phyloP scores from a whole-genome alignment of 2,888 invertebrate genomes.

The Scelioninae gen. 2 region DNA sequence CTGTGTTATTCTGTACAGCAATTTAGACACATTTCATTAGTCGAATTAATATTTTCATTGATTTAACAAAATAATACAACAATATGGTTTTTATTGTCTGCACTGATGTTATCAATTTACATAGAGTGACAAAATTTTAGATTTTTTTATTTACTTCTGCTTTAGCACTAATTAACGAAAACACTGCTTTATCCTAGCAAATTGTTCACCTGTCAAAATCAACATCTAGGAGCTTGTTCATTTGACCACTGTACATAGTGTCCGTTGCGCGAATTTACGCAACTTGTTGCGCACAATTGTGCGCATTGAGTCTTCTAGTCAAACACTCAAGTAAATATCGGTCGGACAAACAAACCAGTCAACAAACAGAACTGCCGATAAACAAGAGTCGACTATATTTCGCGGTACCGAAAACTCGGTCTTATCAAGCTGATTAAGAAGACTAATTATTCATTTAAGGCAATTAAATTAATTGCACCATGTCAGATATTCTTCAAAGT shows the following conservation, averaged over 20 bases:
- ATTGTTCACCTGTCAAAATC: constrained; percentile 9
- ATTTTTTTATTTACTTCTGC: too few species aligned
- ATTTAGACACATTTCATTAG: too few species aligned
- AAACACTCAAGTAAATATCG: constrained; percentile 48
- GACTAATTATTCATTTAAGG: too few species aligned
- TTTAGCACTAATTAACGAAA: too few species aligned
- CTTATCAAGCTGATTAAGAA: constrained; percentile 36
- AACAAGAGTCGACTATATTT: constrained; percentile 29
- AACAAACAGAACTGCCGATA: constrained; percentile 34
- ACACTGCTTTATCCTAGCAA: not conserved
- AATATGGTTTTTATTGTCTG: too few species aligned
- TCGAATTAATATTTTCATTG: too few species aligned
- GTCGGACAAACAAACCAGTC: constrained; percentile 37
- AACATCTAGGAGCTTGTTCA: constrained; percentile 17
- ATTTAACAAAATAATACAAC: too few species aligned
- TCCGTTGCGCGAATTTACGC: constrained; percentile 32
- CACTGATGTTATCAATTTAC: too few species aligned
- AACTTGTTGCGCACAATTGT: constrained; percentile 54
- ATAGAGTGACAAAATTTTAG: too few species aligned
- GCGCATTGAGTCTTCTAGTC: constrained; percentile 36
- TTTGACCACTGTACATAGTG: constrained; percentile 19
- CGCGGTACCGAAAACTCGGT: not conserved
- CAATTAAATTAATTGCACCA: too few species aligned
- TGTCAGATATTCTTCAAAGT: too few species aligned
- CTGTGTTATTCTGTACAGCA: too few species aligned